Evolutionary conservation across 2,888 invertebrate genomes (phyloP), one percentile per base, ranked within the genome.

Genomic region (Aquatica leii): DNA sequence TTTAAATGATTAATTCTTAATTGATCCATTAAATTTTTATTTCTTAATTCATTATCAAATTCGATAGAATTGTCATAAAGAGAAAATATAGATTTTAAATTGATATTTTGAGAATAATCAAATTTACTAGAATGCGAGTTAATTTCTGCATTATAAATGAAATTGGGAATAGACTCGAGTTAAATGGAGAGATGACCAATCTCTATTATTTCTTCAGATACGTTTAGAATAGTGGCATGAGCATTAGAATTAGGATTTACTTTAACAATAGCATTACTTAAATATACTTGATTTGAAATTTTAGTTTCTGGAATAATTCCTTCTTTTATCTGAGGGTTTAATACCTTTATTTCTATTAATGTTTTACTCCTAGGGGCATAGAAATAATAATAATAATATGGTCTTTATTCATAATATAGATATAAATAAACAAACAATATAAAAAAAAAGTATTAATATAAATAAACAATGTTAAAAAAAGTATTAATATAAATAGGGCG

Each of bases 1-100:
- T 71, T 73, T 53, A 72, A 59, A 56, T 73, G 37, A 37, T 37
- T 12, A 31, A 31, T 31, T 31, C 37, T 37, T 37, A 71, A 55
- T 69, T 59, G 17, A 2, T 46, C 17, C 12, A 20, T 15, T 46
- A 8, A 3, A 12, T 9, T 14, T 41, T 41, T 4, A 41, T 41
- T 8, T 11, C 15, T 41, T 41, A 5, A 41, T 5, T 12, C 5
- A 12, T 41, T 11, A 14, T 5, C 12, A 8, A 11, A 41, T 41
- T 12, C 9, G 9, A 4, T 6, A 31, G 31, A 31, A 31, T 31
- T 31, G 31, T 31, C 4, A 31, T 31, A 6, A 12, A 41, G 6
- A 46, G 2, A 46, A 9, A 15, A 46, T 15, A 18, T 5, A 18
- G 2, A 20, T 46, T 46, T n/a, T n/a, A n/a, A n/a, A n/a, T 20